phyloP scores from a whole-genome alignment of 2,888 invertebrate genomes.

The Chrysopilus asiliformis region DNA sequence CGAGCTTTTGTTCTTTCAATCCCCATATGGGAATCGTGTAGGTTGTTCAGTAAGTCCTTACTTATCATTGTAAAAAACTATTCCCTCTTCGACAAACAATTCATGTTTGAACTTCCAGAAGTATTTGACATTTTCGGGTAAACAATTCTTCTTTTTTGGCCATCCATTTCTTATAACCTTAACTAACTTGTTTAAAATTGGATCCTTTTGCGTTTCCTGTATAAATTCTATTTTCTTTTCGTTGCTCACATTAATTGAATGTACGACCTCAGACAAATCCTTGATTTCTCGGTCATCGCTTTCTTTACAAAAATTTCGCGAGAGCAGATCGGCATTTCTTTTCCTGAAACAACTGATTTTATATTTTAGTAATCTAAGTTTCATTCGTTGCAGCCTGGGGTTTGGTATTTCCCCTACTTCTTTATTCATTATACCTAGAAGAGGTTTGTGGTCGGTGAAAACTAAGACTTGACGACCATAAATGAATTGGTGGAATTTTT shows the following conservation, averaged over 20 bases:
- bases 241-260: conserved; percentile 13
- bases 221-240: conserved; percentile 8
- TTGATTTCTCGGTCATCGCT: conserved; percentile 9
- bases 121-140: conserved; percentile 13
- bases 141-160: conserved; percentile 12
- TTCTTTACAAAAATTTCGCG: conserved; percentile 2
- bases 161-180: conserved; percentile 9
- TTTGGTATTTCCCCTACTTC: conserved; percentile 10
- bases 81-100: conserved; percentile 15
- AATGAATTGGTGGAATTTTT: conserved; percentile 14
- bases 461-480: conserved; percentile 12
- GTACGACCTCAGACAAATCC: conserved; percentile 10
- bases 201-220: conserved; percentile 7
- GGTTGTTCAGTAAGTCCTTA: background rate
- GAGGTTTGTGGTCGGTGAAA: conserved; percentile 14
- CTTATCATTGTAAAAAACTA: conserved; percentile 17
- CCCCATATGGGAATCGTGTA: conserved; percentile 6
- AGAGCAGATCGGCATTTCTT: conserved; percentile 10
- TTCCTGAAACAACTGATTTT: conserved; percentile 15
- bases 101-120: conserved; percentile 19
- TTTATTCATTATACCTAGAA: conserved; percentile 13
- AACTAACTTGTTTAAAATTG: conserved; percentile 4
- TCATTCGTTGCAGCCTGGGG: conserved; percentile 12
- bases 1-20: conserved; percentile 10
- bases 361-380: conserved; percentile 14